Evolutionary conservation across 2,888 invertebrate species (phyloP), one percentile per base, ranked within the genome.

Genomic region (Volucella inanis): DNA sequence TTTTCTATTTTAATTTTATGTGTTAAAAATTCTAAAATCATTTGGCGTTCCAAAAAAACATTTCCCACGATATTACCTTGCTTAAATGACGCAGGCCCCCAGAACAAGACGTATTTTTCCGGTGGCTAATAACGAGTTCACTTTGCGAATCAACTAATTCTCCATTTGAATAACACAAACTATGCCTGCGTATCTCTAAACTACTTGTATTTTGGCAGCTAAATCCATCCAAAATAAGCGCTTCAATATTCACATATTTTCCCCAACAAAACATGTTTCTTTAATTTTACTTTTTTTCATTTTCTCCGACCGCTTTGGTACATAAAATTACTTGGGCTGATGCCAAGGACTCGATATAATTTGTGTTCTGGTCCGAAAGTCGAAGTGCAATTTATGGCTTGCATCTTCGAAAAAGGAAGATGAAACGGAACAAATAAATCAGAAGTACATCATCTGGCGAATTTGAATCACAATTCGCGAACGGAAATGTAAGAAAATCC

Each of bases 51-150:
- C 31, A 31, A 31, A 31, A 31, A 6, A 31, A 22, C 1, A 1
- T 22, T 22, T 22, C 22, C 22, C 22, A 31, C 31, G 6, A 31
- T 6, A 6, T 4, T 31, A 0, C 31, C 4, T 6, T 31, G 31
- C 0, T 31, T 31, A 6, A 6, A 31, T 31, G 31, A 31, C 31
- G 31, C 31, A 31, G 31, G 4, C 31, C 6, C 6, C 6, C 6
- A 31, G 31, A 31, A 31, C 31, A 31, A 6, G 31, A 31, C 14
- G 38, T 14, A 47, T 47, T 38, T 47, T 47, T 31, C 10, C 14
- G 45, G 45, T 45, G 47, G 45, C 47, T 47, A 62, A 62, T 62
- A 62, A 22, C 61, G n/a, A 61, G 45, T 43, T 12, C 18, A 59
- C 14, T 8, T 59, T 31, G 31, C 31, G 1, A 4, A 4, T 18